Percentiles rank a stretch among this genome's conserved stretches.
phyloP scores from a whole-genome alignment of 2,113 vertebrate genomes.

The Rhea americana region DNA sequence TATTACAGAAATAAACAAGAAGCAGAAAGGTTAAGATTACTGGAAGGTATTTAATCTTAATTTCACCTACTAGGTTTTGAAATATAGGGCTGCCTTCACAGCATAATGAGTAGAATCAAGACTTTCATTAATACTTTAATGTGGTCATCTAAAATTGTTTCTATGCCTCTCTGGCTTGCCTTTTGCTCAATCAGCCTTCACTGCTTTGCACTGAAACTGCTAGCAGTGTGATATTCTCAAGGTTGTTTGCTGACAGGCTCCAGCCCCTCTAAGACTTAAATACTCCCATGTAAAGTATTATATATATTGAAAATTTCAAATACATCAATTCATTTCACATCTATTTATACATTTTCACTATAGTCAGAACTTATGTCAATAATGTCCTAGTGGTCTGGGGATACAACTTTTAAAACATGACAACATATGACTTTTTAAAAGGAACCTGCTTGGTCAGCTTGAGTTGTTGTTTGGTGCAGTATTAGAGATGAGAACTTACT shows the following conservation, averaged over 20 bases:
- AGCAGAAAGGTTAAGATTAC: neutral
- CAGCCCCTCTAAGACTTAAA: neutral
- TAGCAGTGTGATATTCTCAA: neutral
- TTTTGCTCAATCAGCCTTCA: neutral
- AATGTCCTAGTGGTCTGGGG: neutral
- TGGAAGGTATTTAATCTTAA: neutral
- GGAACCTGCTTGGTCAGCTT: neutral
- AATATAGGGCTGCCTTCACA: slow-evolving; percentile 41
- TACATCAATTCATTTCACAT: neutral
- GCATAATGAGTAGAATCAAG: neutral
- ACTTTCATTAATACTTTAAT: neutral
- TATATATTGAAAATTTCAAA: neutral
- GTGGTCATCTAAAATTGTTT: neutral
- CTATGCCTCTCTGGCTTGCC: neutral
- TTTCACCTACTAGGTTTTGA: neutral
- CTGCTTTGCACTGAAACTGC: neutral
- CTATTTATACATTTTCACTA: neutral
- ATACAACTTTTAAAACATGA: neutral
- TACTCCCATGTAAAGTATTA: neutral
- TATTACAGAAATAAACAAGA: neutral
- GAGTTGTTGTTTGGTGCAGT: neutral
- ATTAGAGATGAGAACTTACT: neutral
- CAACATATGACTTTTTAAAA: neutral
- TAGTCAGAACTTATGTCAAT: neutral
- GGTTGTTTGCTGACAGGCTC: neutral